Evolutionary conservation across 2,113 vertebrate species (phyloP), one percentile per base, ranked within the genome.

Genomic region (Canis aureus): DNA sequence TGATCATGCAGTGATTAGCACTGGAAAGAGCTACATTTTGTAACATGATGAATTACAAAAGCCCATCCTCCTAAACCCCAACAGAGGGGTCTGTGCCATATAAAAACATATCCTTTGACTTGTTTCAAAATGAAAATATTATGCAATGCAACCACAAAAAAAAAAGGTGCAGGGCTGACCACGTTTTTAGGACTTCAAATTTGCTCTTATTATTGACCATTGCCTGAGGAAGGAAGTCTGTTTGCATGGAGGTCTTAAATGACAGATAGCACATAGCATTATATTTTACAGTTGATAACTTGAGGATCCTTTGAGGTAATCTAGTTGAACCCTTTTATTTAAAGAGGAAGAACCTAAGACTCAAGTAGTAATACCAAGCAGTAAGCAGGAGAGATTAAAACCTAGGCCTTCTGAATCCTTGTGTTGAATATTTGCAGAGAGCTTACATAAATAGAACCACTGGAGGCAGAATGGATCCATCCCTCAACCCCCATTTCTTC

Each of bases 61-160:
- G 13, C 25, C 22, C 10, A 57, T 80, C 11, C 74, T 95, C 20
- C 53, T 83, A 74, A 79, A 92, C 59, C 32, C 59, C 17, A 69
- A 49, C 8, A 74, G 16, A 88, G 38, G 53, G 2, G 29, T 85
- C 55, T 86, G 57, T 38, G 32, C 32, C 62, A 20, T 17, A 55
- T 84, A 88, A 80, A 93, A 62, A 62, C 11, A 53, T 59, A 20
- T 64, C 17, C 38, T 89, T 69, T 38, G 49, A 13, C 19, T 38
- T 64, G 17, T 85, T 91, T 93, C 43, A 92, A 92, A 95, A 94
- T 86, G 15, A 88, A 96, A 84, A 78, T n/a, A 23, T 49, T 79
- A 76, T 43, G 43, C 0, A 60, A 62, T 2, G 8, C 8, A 66
- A 12, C 90, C 90, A 17, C 25, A 38, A 38, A 74, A 20, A 35